Evolutionary conservation across 2,888 invertebrate species (phyloP), one percentile per base, ranked within the genome.

Genomic region (Ochropleura plecta): DNA sequence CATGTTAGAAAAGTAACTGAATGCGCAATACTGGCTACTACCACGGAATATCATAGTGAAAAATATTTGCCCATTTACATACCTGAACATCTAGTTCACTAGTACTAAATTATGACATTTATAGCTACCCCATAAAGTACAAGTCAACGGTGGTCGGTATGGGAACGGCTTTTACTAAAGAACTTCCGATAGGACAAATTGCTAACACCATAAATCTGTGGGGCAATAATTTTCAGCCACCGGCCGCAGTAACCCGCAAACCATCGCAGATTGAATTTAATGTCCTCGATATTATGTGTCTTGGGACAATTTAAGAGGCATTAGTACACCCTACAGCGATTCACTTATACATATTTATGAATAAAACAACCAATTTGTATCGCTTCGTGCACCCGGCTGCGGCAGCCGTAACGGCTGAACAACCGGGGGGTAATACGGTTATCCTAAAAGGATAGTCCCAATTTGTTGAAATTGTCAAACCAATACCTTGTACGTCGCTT

Each of bases 341-440:
- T 90, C 91, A 88, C 91, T 91, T 92, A 92, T 93, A 93, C 93
- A 94, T 94, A 93, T 94, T 94, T 94, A 94, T 95, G 93, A 92
- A 93, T 92, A 90, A 91, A 91, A 91, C 91, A 92, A 93, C 88
- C 92, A 83, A 87, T 90, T 88, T 88, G 89, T 90, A 83, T 76
- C 46, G 64, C 51, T 64, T 70, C 78, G 83, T 84, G 83, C 87
- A 89, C 89, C 89, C 87, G 84, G 88, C 90, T 87, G 81, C 59
- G 64, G 90, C 90, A 87, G 82, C 85, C 85, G 85, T 92, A 93
- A 93, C 92, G 90, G 91, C 81, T 81, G 72, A 77, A 83, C 77
- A 83, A 89, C 91, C 90, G 81, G 86, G 70, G 88, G 90, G 89
- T 90, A 88, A 88, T 90, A 88, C 86, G 87, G 87, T 86, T 88